Evolutionary conservation across 2,797 vertebrate genomes (phyloP), one percentile per base, ranked within the genome.

Genomic region (Onychomys arenicola): DNA sequence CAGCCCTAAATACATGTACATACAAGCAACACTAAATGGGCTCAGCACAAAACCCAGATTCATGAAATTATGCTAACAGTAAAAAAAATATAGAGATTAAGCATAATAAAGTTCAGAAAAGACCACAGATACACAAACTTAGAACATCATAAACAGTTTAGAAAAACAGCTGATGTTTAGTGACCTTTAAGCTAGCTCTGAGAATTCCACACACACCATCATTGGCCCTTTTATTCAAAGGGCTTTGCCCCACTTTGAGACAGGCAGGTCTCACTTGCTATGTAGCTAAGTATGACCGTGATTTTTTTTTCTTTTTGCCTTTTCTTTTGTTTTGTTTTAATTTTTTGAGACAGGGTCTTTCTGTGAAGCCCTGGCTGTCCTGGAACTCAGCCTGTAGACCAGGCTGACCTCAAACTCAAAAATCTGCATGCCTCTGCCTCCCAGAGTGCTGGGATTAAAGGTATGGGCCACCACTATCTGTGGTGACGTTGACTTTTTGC

Each of bases 11-110:
- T 61, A 85, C 27, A 32, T 46, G 16, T 63, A 63, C 43, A 67
- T 25, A 85, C 12, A 52, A 67, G 61, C 23, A 65, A 65, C 61
- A 84, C 40, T 84, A 84, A 84, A 84, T 84, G 29, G 17, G 32
- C 40, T 82, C 52, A 81, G 86, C 46, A 85, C 27, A 67, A 95
- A 92, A 10, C 27, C 29, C 37, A 78, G 23, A 94, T 43, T 76
- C 12, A 76, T 19, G 25, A 77, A 92, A 85, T 86, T 76, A 78
- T 23, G 25, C 55, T 89, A 55, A 81, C 7, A 84, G 63, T 57
- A 46, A 49, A 77, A 93, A n/a, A n/a, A 71, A 63, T 32, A 78
- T 49, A 87, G 73, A 95, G 92, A 92, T 23, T 83, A 84, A 90
- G 46, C 40, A 69, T 49, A 46, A 76, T 63, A 23, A 94, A 94